Evolutionary conservation across 1,140 invertebrate genomes (phyloP).

Genomic region (Thalassaphorura encarpata): DNA sequence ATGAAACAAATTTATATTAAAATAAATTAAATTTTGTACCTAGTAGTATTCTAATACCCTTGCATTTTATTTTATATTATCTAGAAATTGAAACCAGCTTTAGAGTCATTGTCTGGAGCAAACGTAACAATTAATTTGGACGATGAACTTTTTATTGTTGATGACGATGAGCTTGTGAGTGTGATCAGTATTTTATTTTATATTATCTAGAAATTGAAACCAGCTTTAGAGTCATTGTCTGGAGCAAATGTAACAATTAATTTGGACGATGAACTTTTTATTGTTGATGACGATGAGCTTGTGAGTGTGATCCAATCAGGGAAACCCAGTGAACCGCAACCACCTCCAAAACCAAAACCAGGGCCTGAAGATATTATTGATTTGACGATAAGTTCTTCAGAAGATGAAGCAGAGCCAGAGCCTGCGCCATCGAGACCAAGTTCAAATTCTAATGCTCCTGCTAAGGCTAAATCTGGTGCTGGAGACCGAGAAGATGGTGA

Average conservation of each 20-base stretch:
- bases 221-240: not conserved
- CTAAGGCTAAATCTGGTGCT: not conserved
- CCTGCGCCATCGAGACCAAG: not conserved
- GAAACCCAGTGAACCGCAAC: not conserved
- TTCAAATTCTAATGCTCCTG: not conserved
- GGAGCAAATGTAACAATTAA: slow-evolving; percentile 12
- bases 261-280: slow-evolving; percentile 21
- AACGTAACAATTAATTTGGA: slow-evolving; percentile 22
- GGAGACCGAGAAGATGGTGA: not conserved
- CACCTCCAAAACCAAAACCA: not conserved
- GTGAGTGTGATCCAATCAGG: too few relatives aligned
- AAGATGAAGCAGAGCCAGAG: slow-evolving; percentile 4
- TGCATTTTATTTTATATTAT: not conserved
- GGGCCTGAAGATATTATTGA: slow-evolving; percentile 12
- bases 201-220: not conserved
- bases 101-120: not conserved
- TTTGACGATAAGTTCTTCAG: slow-evolving; percentile 7
- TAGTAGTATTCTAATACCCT: too few relatives aligned
- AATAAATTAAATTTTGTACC: too few relatives aligned
- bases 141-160: slow-evolving; percentile 19
- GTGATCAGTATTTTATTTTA: not conserved
- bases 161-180: not conserved
- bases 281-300: slow-evolving; percentile 10
- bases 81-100: not conserved
- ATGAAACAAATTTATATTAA: not conserved